These are phyloP conservation scores for Pachyuromys duprasi DNA, from an alignment of 2,797 vertebrate species.

Conservation along the genomic window DNA sequence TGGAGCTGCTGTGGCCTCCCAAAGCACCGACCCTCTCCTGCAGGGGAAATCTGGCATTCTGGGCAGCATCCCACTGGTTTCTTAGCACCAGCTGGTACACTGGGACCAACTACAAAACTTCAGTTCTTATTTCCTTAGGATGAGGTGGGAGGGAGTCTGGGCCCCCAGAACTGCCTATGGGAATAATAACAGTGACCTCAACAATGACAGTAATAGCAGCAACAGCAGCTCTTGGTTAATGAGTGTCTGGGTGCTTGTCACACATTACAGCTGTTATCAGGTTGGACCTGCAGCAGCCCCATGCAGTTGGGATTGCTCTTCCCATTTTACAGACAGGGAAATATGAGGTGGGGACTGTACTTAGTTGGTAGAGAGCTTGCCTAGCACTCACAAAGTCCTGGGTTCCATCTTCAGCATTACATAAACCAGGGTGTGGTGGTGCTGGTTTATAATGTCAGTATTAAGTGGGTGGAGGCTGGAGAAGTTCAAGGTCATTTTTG, in stretches of 20 bases:
- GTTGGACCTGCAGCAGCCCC: neutral
- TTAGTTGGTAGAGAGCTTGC: neutral
- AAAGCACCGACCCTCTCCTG: neutral
- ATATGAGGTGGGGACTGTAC: neutral
- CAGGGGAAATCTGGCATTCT: constrained; percentile 48
- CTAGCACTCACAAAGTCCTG: neutral
- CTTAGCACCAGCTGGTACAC: constrained; percentile 62
- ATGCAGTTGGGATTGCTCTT: neutral
- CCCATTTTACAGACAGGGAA: neutral
- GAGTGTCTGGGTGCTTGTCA: neutral
- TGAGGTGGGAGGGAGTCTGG: constrained; percentile 55
- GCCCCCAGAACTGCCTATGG: neutral
- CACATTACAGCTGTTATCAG: neutral
- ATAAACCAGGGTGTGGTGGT: neutral
- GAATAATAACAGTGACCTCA: neutral
- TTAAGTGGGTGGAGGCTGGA: neutral
- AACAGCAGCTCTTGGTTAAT: neutral
- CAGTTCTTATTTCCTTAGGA: constrained; percentile 68
- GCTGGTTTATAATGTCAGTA: neutral
- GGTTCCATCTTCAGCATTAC: neutral
- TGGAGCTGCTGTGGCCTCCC: neutral
- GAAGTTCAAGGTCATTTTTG: neutral
- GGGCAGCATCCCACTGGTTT: constrained; percentile 51
- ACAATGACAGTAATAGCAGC: neutral
- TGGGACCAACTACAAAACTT: constrained; percentile 46